Percentiles rank a stretch among this genome's conserved stretches.
Conservation (phyloP, 1,140 invertebrate genomes). For the Steinernema feltiae region DNA sequence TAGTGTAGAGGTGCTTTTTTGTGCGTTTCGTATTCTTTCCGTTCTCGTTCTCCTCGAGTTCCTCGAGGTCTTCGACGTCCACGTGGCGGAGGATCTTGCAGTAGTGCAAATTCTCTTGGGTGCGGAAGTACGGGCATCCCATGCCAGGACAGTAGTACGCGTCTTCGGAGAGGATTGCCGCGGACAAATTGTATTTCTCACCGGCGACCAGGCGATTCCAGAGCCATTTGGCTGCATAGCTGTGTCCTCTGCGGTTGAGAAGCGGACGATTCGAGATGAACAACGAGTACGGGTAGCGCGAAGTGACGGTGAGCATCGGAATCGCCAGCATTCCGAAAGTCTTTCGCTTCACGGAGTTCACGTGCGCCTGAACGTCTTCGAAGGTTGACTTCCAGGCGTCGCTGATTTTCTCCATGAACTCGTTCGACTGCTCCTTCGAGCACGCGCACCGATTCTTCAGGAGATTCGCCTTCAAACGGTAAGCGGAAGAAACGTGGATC, state of each 20-base stretch:
- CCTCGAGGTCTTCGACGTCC: constrained; percentile 37
- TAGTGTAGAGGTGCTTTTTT: constrained; percentile 38
- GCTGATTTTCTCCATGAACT: constrained; percentile 40
- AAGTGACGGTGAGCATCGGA: constrained; percentile 53
- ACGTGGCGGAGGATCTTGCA: constrained; percentile 41
- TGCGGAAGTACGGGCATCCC: constrained; percentile 53
- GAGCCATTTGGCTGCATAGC: constrained; percentile 55
- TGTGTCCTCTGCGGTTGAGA: constrained; percentile 47
- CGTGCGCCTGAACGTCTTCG: constrained; percentile 40
- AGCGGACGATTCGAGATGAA: constrained; percentile 45
- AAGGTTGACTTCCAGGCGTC: constrained; percentile 35
- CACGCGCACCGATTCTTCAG: constrained; percentile 41
- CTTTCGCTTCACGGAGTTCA: constrained; percentile 37
- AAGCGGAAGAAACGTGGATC: constrained; percentile 48
- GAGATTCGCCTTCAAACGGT: constrained; percentile 46
- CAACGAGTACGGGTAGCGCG: constrained; percentile 49
- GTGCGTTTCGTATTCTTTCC: constrained; percentile 22
- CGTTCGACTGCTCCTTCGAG: constrained; percentile 40
- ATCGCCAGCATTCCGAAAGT: constrained; percentile 53
- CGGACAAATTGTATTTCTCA: constrained; percentile 50
- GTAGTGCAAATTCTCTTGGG: constrained; percentile 40
- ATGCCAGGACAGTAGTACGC: constrained; percentile 37
- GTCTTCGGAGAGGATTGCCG: constrained; percentile 52
- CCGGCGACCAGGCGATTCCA: constrained; percentile 55
- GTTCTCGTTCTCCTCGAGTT: constrained; percentile 22